Evolutionary conservation across 1,140 invertebrate genomes (phyloP), one percentile per base, ranked within the genome.

Genomic region (Antheraea pernyi): DNA sequence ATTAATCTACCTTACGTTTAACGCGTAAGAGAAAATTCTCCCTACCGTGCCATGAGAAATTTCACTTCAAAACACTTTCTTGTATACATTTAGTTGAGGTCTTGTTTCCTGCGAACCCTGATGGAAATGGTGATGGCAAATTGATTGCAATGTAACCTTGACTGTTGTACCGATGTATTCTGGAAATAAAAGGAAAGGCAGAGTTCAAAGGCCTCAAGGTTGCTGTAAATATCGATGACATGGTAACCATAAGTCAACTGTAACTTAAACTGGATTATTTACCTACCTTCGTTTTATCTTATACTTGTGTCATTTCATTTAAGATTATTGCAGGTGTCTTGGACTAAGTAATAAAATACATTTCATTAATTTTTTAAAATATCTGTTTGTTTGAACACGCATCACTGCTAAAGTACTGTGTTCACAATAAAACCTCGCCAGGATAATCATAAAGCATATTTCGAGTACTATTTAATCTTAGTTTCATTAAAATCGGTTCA

Each of bases 161-260:
- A 53, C 46, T 53, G 6, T 2, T 16, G 16, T n/a, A 53, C 16
- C 13, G 6, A 53, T 53, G 46, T 53, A 53, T 53, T 53, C 46
- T 53, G 46, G 46, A 53, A 53, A 53, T 53, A 16, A 53, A 53
- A 19, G 59, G 22, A 37, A 63, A 63, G 19, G 61, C 11, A 63
- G 61, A 30, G 61, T 63, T 63, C 61, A 36, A 19, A 63, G 16
- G 30, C 16, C 22, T n/a, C 61, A 63, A 63, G 61, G 61, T 36
- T 63, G 13, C 30, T 36, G 61, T 37, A 63, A 63, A 63, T 63
- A 22, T 4, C 61, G 22, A 37, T 63, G 61, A 63, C 61, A 37
- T 36, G n/a, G 13, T 37, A 37, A 37, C 46, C 46, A 53, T 53
- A 53, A 53, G 46, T 53, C 46, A 53, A 16, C 46, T 53, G 46